Evolutionary conservation across 2,113 vertebrate genomes (phyloP), one percentile per base, ranked within the genome.

Genomic region (Anolis carolinensis): DNA sequence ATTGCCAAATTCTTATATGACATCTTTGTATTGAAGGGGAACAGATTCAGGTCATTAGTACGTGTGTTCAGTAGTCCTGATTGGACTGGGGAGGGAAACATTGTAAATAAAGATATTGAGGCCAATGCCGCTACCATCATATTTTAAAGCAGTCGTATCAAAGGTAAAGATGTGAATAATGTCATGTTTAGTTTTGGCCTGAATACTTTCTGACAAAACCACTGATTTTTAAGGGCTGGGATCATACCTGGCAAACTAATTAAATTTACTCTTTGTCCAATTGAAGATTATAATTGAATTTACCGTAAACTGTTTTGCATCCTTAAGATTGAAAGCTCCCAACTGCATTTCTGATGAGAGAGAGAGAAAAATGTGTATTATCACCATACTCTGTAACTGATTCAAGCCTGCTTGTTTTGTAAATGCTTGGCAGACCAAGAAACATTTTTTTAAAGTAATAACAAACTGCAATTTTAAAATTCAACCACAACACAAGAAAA

Each of bases 391-490:
- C 44, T n/a, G 25, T 34, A 75, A 86, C 4, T 59, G 11, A 63
- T 79, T 65, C 32, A 34, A 78, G 8, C 20, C 39, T 73, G 8
- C 39, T 90, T 75, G 21, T 48, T 87, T 87, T 65, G 44, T 8
- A 80, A 88, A 32, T 4, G 59, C n/a, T 75, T 72, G 2, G 72
- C 75, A 27, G 32, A 18, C 20, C n/a, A 10, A 62, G 2, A 89
- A 7, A 81, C 11, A 27, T 2, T 75, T 34, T 79, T 32, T 75
- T 39, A 86, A 73, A 55, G 4, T 71, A 11, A 82, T 44, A 59
- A 25, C 2, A 79, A 90, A 71, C 1, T 79, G 71, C 86, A 86
- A 50, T 79, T 89, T 91, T 88, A 50, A 85, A 89, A 89, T 74
- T 50, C 0, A 74, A 2, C 16, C 0, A 0, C 55, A 32, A 62